Evolutionary conservation across 2,888 invertebrate species (phyloP), one percentile per base, ranked within the genome.

Genomic region (Autographa gamma): DNA sequence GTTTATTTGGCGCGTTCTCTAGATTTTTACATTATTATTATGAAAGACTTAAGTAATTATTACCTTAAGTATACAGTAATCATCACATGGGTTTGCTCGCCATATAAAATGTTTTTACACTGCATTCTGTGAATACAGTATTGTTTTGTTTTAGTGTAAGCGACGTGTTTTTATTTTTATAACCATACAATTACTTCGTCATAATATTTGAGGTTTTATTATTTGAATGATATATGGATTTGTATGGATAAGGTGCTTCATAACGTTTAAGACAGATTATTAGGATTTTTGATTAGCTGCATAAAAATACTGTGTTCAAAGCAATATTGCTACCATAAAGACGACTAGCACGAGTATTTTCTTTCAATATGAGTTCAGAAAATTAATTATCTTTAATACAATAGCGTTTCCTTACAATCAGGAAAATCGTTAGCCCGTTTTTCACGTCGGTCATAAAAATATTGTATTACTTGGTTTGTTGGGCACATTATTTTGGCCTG

Each of bases 121-220:
- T 85, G 85, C 84, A 84, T 84, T 85, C 79, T 84, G 80, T 85
- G 81, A 84, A 85, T 82, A 76, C 85, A 85, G 84, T 84, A 79
- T 85, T 85, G 82, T 76, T 80, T 82, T 70, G 63, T 80, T 75
- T 79, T 67, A 63, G 66, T 52, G 56, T 63, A 67, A 38, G 16
- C 79, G n/a, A 60, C 41, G 48, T 83, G 81, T 52, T 73, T 66
- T 75, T 78, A 78, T 74, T 79, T 81, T 79, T 78, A 2, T 78
- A 79, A 67, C 67, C 78, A 78, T 79, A 66, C 54, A 77, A 67
- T 80, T 66, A 65, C 60, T 63, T 38, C 68, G 64, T 75, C 66
- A 73, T 71, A 81, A 74, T 74, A 71, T 69, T 32, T 65, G 54
- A 48, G 38, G 52, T 43, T 70, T 52, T 74, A 66, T 52, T n/a